Conservation (phyloP, 2,113 vertebrate genomes). For the Edolisoma coerulescens region DNA sequence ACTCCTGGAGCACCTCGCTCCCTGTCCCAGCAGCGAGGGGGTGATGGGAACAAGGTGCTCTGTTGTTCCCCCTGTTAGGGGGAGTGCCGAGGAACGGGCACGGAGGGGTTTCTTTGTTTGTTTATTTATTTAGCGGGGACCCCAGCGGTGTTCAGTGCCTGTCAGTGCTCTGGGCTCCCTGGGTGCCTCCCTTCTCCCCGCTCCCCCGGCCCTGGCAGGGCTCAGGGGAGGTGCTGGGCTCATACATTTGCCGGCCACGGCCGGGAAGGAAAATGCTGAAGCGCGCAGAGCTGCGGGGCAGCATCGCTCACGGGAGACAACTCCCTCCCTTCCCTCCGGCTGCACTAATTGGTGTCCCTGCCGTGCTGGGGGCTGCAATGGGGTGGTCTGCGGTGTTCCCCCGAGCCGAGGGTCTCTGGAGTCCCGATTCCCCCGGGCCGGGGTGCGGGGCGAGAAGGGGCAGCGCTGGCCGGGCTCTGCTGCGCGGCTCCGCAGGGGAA, state of each 20-base stretch:
- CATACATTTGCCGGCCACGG: not conserved
- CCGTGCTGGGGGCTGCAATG: rapidly evolving
- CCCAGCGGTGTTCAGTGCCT: not conserved
- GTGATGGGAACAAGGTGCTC: not conserved
- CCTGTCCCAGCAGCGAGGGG: not conserved
- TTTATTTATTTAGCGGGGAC: not conserved
- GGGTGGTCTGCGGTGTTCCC: rapidly evolving
- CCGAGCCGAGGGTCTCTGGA: rapidly evolving
- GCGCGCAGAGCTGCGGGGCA: not conserved
- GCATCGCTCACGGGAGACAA: not conserved
- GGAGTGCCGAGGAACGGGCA: not conserved
- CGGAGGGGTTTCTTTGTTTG: rapidly evolving
- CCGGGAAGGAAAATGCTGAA: not conserved
- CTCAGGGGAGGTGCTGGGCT: not conserved
- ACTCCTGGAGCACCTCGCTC: not conserved
- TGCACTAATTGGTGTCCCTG: not conserved
- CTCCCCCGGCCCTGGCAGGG: not conserved
- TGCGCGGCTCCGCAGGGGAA: rapidly evolving
- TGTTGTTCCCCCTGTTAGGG: not conserved
- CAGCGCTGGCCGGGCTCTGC: not conserved
- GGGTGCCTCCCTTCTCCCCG: not conserved
- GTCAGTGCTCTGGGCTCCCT: not conserved
- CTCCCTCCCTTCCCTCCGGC: not conserved
- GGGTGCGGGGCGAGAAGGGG: not conserved
- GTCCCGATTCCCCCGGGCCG: not conserved